Conservation (phyloP, 92 coral and sea anemone genomes). For the Bergia sp. region DNA sequence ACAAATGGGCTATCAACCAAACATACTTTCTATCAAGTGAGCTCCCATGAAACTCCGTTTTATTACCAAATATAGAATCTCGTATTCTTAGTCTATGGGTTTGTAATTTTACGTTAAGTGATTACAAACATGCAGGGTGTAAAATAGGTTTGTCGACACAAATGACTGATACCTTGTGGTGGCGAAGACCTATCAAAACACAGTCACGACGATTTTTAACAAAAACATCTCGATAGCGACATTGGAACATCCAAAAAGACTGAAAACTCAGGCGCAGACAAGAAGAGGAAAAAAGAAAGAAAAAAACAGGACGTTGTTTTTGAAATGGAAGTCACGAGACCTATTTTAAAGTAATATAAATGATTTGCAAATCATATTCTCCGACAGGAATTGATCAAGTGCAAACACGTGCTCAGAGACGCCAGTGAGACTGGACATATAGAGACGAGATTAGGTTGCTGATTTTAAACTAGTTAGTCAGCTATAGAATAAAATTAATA, state of each 20-base stretch:
- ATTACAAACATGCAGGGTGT: too few relatives aligned
- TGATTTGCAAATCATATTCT: not conserved
- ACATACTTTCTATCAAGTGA: too few relatives aligned
- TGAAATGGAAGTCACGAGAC: not conserved
- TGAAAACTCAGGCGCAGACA: not conserved
- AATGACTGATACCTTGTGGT: too few relatives aligned
- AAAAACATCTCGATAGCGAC: too few relatives aligned
- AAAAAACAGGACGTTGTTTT: not conserved
- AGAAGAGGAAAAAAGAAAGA: not conserved
- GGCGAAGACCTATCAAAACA: too few relatives aligned
- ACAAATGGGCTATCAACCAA: not conserved
- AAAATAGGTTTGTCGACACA: too few relatives aligned
- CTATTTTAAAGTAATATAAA: not conserved
- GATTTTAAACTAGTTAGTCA: conserved; percentile 11
- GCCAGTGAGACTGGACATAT: not conserved
- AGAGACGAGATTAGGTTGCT: not conserved
- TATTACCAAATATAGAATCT: not conserved
- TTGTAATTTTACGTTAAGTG: not conserved
- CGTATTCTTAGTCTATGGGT: not conserved
- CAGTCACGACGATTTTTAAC: too few relatives aligned
- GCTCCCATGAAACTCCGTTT: too few relatives aligned
- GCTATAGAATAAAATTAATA: not conserved
- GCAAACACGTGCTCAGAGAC: not conserved
- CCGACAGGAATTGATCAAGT: not conserved
- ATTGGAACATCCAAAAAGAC: not conserved